Percentiles rank a stretch among this genome's conserved stretches.
These are phyloP conservation scores for Scylla paramamosain DNA, from an alignment of 1,140 invertebrate species.

Conservation along the genomic window DNA sequence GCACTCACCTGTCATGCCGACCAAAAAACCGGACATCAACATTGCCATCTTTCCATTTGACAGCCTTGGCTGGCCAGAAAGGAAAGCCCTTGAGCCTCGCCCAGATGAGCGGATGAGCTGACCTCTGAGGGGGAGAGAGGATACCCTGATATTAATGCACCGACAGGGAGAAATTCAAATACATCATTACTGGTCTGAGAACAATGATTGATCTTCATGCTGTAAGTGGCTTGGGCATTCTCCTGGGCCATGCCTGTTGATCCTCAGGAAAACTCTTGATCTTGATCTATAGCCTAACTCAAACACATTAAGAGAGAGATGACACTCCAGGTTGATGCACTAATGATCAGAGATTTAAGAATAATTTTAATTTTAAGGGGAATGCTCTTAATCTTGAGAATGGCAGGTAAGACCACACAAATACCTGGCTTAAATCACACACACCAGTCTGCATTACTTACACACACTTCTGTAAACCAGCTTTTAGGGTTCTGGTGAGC, in stretches of 20 bases:
- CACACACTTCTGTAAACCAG: conserved; percentile 96
- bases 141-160: neutral
- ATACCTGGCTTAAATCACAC: neutral
- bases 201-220: neutral
- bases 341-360: too few relatives aligned
- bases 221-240: neutral
- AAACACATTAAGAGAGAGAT: too few relatives aligned
- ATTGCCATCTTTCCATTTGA: conserved; percentile 85
- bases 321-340: too few relatives aligned
- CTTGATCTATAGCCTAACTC: too few relatives aligned
- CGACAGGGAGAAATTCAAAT: neutral
- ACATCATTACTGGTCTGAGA: neutral
- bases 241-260: too few relatives aligned
- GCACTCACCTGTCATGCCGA: conserved; percentile 88
- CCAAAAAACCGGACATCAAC: conserved; percentile 97
- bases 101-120: conserved; percentile 93
- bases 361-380: too few relatives aligned
- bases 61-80: conserved; percentile 95
- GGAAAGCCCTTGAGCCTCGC: conserved; percentile 96
- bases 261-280: too few relatives aligned
- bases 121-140: conserved; percentile 79
- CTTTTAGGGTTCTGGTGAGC: conserved; percentile 89
- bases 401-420: neutral
- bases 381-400: too few relatives aligned
- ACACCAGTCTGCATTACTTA: conserved; percentile 80